Conservation (phyloP, 2,888 invertebrate species). For the Margaritifera margaritifera region DNA sequence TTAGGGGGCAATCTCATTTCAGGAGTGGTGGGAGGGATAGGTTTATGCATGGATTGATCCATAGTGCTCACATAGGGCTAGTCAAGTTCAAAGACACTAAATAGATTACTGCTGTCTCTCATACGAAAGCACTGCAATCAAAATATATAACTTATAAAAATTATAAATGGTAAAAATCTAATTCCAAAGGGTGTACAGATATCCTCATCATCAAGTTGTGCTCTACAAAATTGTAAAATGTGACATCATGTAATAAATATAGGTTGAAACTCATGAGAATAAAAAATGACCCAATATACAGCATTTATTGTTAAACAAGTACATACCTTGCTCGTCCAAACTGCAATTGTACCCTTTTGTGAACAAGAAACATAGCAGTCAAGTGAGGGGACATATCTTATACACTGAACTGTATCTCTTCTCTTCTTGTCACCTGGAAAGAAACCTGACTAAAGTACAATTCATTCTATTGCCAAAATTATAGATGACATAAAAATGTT, state of each 20-base stretch:
- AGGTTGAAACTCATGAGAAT: no score
- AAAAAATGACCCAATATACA: no score
- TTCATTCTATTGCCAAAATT: background rate
- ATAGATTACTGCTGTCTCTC: no score
- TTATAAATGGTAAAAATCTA: no score
- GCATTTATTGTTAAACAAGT: no score
- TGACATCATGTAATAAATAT: background rate
- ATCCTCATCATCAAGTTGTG: background rate
- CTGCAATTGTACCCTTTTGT: conserved; percentile 68
- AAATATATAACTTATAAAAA: background rate
- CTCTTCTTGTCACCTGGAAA: conserved; percentile 65
- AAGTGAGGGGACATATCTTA: conserved; percentile 60
- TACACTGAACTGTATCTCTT: conserved; percentile 66
- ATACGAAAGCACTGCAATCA: no score
- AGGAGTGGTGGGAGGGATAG: no score
- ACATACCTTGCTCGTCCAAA: conserved; percentile 68
- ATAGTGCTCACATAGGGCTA: no score
- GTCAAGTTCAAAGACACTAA: no score
- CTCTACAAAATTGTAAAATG: background rate
- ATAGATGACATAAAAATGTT: background rate
- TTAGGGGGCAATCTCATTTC: no score
- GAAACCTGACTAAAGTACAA: background rate
- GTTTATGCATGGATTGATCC: no score
- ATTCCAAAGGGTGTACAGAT: no score
- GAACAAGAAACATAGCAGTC: conserved; percentile 69